Evolutionary conservation across 2,888 invertebrate genomes (phyloP), one percentile per base, ranked within the genome.

Genomic region (Melanophora roralis): DNA sequence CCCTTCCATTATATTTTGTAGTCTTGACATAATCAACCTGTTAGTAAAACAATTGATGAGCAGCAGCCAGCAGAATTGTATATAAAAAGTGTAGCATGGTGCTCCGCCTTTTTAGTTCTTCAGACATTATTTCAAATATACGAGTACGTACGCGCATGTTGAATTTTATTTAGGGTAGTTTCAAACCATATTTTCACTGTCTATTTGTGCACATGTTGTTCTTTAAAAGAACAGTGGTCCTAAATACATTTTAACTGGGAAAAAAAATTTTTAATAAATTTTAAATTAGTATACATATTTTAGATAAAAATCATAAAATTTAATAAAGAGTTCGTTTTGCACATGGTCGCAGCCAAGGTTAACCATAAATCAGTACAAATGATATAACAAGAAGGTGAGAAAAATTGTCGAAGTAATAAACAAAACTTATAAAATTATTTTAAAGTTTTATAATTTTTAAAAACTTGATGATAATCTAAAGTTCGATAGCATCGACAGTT

Each of bases 1-100:
- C 74, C 74, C 65, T 67, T 67, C 75, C 69, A 74, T 75, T 75
- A 71, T n/a, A n/a, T 75, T 65, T 80, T 57, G 72, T 76, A 68
- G 76, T 73, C 80, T 80, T 80, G 80, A 76, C 80, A 80, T 57
- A 76, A 80, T 76, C 80, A 80, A 80, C 80, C 80, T 80, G 80
- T 80, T 80, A 76, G 76, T 57, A 45, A 64, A 76, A 76, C 76
- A 80, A 80, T 80, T 80, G 80, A 80, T 76, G 80, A 80, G 80
- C n/a, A 80, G 57, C 71, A 60, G 60, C 36, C 68, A 68, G 67
- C 64, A 69, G 69, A 62, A 64, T 65, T 69, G 34, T 64, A 49
- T 62, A 64, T 65, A n/a, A 38, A 23, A 40, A 38, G 49, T 59
- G 65, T 76, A 80, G 80, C 67, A 80, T 76, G 80, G 80, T 73